Conservation (phyloP, 2,888 invertebrate genomes). For the Nineta flava region DNA sequence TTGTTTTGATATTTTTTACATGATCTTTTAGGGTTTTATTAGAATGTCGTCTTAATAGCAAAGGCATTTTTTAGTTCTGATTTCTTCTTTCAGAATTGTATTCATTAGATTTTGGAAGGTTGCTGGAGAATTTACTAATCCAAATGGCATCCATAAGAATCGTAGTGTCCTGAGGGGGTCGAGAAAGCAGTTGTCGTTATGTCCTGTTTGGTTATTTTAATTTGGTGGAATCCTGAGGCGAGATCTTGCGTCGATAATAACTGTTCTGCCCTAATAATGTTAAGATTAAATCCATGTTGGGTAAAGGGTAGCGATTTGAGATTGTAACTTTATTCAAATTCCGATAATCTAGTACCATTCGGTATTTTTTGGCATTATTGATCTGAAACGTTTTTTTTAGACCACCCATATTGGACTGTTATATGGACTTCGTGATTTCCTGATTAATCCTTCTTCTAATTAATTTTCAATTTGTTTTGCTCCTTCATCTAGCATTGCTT, state of each 20-base stretch:
- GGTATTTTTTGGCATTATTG: too few relatives aligned
- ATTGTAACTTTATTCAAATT: background rate
- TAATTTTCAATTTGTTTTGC: background rate
- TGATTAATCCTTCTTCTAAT: background rate
- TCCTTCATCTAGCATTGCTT: background rate
- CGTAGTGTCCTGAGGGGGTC: constrained; percentile 10
- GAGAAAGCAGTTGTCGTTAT: constrained; percentile 11
- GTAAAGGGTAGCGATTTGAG: background rate
- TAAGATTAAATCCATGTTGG: background rate
- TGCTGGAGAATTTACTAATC: constrained; percentile 16
- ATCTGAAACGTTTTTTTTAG: too few relatives aligned
- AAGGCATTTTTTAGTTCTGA: constrained; percentile 6
- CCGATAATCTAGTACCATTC: background rate
- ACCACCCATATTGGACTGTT: background rate
- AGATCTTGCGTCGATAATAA: background rate
- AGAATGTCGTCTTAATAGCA: background rate
- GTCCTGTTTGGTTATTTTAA: constrained; percentile 3
- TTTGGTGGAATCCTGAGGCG: background rate
- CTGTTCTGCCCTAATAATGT: background rate
- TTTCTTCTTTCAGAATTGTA: constrained; percentile 13
- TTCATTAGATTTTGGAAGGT: constrained; percentile 20
- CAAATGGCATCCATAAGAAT: constrained; percentile 16
- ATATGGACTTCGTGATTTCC: background rate
- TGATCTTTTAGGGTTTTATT: constrained; percentile 8
- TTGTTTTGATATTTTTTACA: constrained; percentile 10